Percentiles rank a stretch among this genome's conserved stretches.
Conservation (phyloP, 2,888 invertebrate species). For the Drosophila emarginata region DNA sequence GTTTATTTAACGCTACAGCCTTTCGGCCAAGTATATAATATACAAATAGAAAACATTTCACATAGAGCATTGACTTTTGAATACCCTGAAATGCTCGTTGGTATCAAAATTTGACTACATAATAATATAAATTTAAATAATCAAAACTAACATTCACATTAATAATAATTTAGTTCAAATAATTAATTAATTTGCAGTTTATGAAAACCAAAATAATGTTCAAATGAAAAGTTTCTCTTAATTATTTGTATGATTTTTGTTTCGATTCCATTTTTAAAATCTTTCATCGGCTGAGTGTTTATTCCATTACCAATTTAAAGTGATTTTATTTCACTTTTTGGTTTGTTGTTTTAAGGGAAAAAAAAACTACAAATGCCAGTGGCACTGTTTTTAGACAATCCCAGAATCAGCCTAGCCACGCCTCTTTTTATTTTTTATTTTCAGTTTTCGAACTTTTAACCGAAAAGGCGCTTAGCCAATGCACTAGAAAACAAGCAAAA, state of each 20-base stretch:
- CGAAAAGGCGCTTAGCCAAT: slow-evolving; percentile 2
- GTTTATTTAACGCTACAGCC: not conserved
- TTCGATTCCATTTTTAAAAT: not conserved
- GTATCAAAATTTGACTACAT: no score
- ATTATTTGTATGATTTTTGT: no score
- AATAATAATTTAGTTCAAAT: no score
- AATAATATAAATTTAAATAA: no score
- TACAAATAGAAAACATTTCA: not conserved
- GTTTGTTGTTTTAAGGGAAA: not conserved
- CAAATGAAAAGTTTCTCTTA: no score
- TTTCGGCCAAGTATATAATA: not conserved
- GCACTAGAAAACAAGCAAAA: not conserved
- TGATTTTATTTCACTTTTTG: not conserved
- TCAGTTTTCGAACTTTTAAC: not conserved
- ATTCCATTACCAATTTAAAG: not conserved
- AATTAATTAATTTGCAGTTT: no score
- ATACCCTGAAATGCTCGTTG: no score
- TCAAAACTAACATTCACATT: no score
- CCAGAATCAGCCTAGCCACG: not conserved
- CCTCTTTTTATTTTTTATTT: not conserved
- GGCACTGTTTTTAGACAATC: not conserved
- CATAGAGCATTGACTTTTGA: no score
- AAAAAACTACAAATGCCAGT: not conserved
- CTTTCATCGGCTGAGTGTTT: not conserved
- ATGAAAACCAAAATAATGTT: no score